These are phyloP conservation scores for Dasysyrphus albostriatus DNA, from an alignment of 2,888 invertebrate genomes.

Conservation along the genomic window DNA sequence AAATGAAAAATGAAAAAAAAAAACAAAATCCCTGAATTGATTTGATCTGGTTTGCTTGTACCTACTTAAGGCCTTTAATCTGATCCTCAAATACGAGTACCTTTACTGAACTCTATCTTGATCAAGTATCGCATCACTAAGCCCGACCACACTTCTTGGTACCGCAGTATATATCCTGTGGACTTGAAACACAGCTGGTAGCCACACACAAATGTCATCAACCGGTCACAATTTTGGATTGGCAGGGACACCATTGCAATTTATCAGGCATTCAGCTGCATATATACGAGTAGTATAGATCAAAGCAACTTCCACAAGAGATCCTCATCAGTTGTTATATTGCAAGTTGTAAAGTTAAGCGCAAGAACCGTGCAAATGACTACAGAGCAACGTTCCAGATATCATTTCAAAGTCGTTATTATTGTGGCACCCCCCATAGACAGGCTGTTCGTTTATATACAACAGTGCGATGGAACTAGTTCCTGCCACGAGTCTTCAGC, in stretches of 20 bases:
- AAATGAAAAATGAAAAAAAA: neutral
- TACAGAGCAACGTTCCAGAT: conserved; percentile 49
- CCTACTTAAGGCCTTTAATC: conserved; percentile 30
- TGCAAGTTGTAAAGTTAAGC: conserved; percentile 32
- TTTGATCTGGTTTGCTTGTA: conserved; percentile 46
- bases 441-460: neutral
- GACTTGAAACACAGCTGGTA: conserved; percentile 47
- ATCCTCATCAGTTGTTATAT: conserved; percentile 44
- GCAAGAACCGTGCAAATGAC: conserved; percentile 67
- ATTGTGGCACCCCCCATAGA: conserved; percentile 61
- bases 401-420: conserved; percentile 51
- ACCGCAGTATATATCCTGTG: conserved; percentile 35
- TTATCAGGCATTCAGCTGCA: conserved; percentile 50
- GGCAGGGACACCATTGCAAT: conserved; percentile 69
- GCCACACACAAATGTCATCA: conserved; percentile 57
- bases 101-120: conserved; percentile 22
- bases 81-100: neutral
- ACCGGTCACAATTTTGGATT: conserved; percentile 62
- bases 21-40: conserved; percentile 7
- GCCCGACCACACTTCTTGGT: conserved; percentile 43
- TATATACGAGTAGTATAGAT: conserved; percentile 2
- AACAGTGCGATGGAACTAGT: conserved; percentile 51
- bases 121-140: conserved; percentile 51
- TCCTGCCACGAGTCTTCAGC: conserved; percentile 55
- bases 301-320: conserved; percentile 15